These are phyloP conservation scores for Accipiter cooperii DNA, from an alignment of 2,113 vertebrate genomes.

Conservation along the genomic window DNA sequence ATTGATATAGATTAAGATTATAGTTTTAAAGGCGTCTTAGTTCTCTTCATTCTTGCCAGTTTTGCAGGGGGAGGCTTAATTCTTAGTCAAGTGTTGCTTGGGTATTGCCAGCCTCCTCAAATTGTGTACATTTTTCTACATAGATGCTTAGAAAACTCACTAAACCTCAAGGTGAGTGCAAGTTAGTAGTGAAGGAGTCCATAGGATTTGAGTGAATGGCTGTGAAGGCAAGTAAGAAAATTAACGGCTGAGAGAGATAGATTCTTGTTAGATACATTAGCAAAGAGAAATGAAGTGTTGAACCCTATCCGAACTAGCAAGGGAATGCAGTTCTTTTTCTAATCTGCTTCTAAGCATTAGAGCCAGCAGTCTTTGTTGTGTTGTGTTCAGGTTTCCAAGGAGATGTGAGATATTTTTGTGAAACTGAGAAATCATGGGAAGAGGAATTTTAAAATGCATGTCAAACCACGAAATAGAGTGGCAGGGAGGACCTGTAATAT, in stretches of 20 bases:
- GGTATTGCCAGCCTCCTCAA: neutral
- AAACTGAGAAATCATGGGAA: constrained; percentile 17
- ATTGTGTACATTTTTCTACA: neutral
- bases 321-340: neutral
- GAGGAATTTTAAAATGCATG: neutral
- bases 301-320: neutral
- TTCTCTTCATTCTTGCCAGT: neutral
- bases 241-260: neutral
- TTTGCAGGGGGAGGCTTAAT: neutral
- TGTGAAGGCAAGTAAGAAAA: neutral
- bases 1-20: neutral
- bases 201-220: neutral
- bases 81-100: neutral
- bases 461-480: neutral
- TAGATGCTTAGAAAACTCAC: neutral
- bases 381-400: constrained; percentile 51
- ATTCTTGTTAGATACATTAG: neutral
- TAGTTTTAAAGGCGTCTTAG: neutral
- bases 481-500: neutral
- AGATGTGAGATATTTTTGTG: constrained; percentile 33
- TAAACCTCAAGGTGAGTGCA: neutral
- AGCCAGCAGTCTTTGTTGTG: neutral
- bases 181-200: neutral
- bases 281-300: neutral
- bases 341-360: neutral